Conservation (phyloP, 2,888 invertebrate species). For the Drymonia ruficornis region DNA sequence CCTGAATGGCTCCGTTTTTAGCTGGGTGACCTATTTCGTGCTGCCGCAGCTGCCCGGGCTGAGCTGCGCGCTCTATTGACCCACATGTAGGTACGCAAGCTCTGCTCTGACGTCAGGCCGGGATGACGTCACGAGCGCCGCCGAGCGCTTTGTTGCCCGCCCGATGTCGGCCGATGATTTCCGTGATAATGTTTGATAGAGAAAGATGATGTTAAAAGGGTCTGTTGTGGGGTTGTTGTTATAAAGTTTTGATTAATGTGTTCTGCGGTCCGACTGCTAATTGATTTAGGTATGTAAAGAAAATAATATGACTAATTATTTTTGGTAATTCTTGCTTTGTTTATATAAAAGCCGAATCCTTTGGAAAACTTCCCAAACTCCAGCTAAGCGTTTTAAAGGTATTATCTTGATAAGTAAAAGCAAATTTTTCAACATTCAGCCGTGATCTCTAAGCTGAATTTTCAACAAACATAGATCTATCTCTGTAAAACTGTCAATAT, state of each 20-base stretch:
- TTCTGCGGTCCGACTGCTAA: no score
- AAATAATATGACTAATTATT: no score
- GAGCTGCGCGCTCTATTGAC: slow-evolving; percentile 73
- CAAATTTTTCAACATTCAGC: no score
- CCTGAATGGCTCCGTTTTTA: slow-evolving; percentile 61
- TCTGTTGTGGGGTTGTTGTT: neutral
- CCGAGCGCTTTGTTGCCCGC: slow-evolving; percentile 57
- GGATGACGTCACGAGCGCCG: slow-evolving; percentile 67
- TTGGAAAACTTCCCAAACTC: no score
- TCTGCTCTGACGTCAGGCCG: slow-evolving; percentile 73
- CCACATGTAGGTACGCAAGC: slow-evolving; percentile 71
- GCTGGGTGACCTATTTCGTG: slow-evolving; percentile 72
- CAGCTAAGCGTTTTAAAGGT: no score
- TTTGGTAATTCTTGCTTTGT: no score
- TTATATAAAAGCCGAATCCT: no score
- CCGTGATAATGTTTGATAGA: slow-evolving; percentile 13
- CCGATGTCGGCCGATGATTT: slow-evolving; percentile 43
- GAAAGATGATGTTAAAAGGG: neutral
- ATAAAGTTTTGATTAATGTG: no score
- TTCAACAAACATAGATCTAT: neutral
- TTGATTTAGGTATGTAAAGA: no score
- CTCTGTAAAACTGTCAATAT: slow-evolving; percentile 15
- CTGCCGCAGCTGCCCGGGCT: slow-evolving; percentile 68
- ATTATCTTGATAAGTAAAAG: no score
- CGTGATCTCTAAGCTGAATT: no score